Conservation (phyloP, 2,113 vertebrate genomes). For the Mesitornis unicolor region DNA sequence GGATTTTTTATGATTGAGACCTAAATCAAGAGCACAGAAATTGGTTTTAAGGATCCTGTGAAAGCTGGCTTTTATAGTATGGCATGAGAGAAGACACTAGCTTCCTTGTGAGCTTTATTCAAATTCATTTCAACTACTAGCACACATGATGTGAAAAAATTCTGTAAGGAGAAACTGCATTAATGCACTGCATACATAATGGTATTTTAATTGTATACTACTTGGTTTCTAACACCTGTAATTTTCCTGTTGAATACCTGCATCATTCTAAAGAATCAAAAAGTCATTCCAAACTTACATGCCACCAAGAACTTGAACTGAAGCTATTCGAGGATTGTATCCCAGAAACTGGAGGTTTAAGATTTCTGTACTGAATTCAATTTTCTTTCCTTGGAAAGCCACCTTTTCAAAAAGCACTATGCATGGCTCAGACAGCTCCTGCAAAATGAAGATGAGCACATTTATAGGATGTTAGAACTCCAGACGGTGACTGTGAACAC, state of each 20-base stretch:
- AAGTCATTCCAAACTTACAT: conserved; percentile 80
- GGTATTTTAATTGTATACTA: not conserved
- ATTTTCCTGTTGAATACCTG: not conserved
- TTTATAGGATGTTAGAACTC: not conserved
- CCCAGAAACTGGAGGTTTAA: conserved; percentile 81
- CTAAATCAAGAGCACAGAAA: not conserved
- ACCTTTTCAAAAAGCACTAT: conserved; percentile 85
- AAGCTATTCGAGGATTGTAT: conserved; percentile 79
- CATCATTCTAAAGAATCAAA: not conserved
- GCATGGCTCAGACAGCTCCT: conserved; percentile 91
- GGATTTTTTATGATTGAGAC: not conserved
- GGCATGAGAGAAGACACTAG: not conserved
- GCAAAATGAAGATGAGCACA: conserved; percentile 8
- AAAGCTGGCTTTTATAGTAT: not conserved
- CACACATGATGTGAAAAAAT: not conserved
- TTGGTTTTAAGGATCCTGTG: not conserved
- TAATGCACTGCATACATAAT: not conserved
- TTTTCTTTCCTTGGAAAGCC: conserved; percentile 85
- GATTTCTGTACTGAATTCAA: conserved; percentile 72
- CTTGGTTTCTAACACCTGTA: not conserved
- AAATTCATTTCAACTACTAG: not conserved
- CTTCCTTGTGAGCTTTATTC: not conserved
- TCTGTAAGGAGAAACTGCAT: not conserved
- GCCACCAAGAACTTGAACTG: conserved; percentile 89
- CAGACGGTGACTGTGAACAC: not conserved